Base-by-base conservation (phyloP, 2,797 vertebrate species). In the Enteromius thamalakanensis region DNA sequence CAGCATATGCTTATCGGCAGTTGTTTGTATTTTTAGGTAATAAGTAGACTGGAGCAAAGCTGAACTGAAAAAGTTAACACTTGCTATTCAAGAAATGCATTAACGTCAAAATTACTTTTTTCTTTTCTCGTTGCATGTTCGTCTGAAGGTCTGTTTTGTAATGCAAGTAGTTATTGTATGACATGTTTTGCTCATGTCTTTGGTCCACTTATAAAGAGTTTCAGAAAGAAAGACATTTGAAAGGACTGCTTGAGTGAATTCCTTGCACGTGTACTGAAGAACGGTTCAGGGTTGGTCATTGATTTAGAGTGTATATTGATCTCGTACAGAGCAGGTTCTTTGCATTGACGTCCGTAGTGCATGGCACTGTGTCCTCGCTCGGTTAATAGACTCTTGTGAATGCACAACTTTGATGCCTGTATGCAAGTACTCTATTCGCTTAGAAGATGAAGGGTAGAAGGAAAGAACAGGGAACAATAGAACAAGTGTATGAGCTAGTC, bases 81-180 rank as follows among this genome's bases (percentile, higher is more conserved):
- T 21, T 42, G 15, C 45, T 69, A 29, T 62, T 64, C 34, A 55
- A 37, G 74, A 68, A 79, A 51, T 60, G 62, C 77, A 37, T 74
- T 42, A 85, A 51, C 72, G 77, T 40, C 71, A 45, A 83, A 72
- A 76, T 1, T 6, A 47, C 40, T 65, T 70, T 76, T 58, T 29
- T 29, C 58, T 75, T 86, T 49, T 29, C n/a, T 9, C 26, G 58
- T 74, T 78, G 55, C 14, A 26, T 49, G 82, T 89, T 88, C 45
- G 82, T 37, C 86, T 89, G 86, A 90, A 90, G 87, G 87, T 83
- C 86, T 87, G 23, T 85, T 87, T 84, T 82, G 70, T 74, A 82
- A 75, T 65, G 62, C 70, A 80, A 74, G 80, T 68, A 55, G 76
- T 72, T 62, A 47, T 82, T 77, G 76, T 67, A 32, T 32, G 76